Conservation (phyloP, 2,797 vertebrate species). For the Tragelaphus eurycerus region DNA sequence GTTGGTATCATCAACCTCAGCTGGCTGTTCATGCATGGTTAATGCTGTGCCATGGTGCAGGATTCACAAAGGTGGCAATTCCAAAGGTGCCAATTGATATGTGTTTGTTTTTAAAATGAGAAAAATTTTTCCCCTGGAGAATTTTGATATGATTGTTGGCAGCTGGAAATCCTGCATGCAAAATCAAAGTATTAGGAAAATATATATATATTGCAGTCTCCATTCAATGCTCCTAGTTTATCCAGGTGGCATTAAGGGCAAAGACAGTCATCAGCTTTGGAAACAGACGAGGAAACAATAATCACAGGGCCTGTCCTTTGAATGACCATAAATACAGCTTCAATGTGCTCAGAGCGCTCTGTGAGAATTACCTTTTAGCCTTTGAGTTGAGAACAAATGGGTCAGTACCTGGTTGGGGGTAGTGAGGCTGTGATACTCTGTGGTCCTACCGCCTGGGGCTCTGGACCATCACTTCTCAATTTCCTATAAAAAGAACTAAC, state of each 20-base stretch:
- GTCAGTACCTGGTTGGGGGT: not conserved
- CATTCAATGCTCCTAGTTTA: not conserved
- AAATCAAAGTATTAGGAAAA: not conserved
- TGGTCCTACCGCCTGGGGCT: not conserved
- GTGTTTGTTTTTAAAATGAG: constrained; percentile 38
- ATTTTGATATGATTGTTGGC: not conserved
- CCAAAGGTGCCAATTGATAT: not conserved
- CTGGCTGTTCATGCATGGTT: accelerated
- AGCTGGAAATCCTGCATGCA: not conserved
- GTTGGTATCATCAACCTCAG: not conserved
- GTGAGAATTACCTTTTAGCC: not conserved
- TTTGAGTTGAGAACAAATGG: not conserved
- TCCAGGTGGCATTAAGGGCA: not conserved
- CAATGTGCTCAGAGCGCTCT: not conserved
- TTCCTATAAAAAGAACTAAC: constrained; percentile 50
- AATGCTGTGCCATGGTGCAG: accelerated
- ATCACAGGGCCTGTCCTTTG: accelerated
- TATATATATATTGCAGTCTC: not conserved
- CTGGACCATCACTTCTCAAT: not conserved
- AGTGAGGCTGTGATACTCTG: not conserved
- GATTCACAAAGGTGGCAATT: not conserved
- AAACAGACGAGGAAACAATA: not conserved
- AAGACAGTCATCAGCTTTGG: not conserved
- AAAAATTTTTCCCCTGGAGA: not conserved
- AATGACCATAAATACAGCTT: not conserved